phyloP scores from a whole-genome alignment of 2,113 vertebrate species.

The Chloebia gouldiae region DNA sequence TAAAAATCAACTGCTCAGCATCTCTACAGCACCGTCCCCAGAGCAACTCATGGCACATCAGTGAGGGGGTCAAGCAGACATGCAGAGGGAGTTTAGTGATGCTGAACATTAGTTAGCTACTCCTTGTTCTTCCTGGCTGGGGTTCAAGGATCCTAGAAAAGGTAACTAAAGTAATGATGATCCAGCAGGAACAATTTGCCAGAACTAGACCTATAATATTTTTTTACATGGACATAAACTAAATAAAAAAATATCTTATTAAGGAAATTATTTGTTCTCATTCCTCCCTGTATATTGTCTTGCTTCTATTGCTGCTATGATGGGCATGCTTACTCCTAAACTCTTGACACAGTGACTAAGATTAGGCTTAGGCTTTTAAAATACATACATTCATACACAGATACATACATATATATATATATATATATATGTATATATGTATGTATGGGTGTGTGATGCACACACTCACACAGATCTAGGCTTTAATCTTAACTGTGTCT shows the following conservation, averaged over 20 bases:
- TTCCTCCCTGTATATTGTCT: not conserved
- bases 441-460: accelerated
- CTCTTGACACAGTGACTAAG: not conserved
- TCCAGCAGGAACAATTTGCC: not conserved
- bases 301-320: not conserved
- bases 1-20: not conserved
- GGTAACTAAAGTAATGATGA: not conserved
- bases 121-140: not conserved
- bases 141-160: not conserved
- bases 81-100: not conserved
- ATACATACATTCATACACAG: accelerated
- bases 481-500: not conserved
- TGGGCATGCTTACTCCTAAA: not conserved
- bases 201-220: not conserved
- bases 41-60: accelerated
- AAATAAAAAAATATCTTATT: not conserved
- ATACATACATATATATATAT: not conserved
- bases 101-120: not conserved
- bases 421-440: no score
- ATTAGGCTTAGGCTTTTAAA: not conserved
- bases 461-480: not conserved
- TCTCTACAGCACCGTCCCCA: not conserved
- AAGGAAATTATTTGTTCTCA: not conserved
- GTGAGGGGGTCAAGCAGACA: not conserved
- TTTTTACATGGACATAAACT: not conserved